These are phyloP conservation scores for Trinorchestia longiramus DNA, from an alignment of 1,140 invertebrate genomes.

Conservation along the genomic window DNA sequence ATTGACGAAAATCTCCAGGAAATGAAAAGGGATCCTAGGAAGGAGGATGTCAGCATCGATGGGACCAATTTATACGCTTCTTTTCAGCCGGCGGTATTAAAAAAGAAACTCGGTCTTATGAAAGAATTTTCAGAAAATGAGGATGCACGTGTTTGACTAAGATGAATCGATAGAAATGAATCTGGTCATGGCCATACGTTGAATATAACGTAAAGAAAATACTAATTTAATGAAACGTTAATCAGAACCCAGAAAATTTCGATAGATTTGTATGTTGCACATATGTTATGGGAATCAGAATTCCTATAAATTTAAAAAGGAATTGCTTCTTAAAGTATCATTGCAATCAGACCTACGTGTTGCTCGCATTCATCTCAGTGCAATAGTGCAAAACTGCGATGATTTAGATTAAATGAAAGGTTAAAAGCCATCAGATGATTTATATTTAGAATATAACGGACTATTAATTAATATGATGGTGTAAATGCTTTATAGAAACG, in stretches of 20 bases:
- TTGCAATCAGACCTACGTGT: too few relatives aligned
- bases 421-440: too few relatives aligned
- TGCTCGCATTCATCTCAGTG: too few relatives aligned
- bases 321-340: too few relatives aligned
- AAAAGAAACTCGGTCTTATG: neutral
- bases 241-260: neutral
- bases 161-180: neutral
- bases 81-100: neutral
- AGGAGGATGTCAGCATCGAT: neutral
- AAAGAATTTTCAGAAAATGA: neutral
- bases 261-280: too few relatives aligned
- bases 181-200: neutral
- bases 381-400: too few relatives aligned
- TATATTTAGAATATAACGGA: too few relatives aligned
- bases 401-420: too few relatives aligned
- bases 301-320: too few relatives aligned
- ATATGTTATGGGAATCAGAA: too few relatives aligned
- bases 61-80: neutral
- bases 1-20: conserved; percentile 12
- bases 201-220: neutral
- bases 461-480: too few relatives aligned
- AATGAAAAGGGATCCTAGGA: neutral
- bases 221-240: neutral
- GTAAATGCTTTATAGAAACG: too few relatives aligned
- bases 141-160: neutral